Evolutionary conservation across 2,888 invertebrate genomes (phyloP), one percentile per base, ranked within the genome.

Genomic region (Rosalia funebris): DNA sequence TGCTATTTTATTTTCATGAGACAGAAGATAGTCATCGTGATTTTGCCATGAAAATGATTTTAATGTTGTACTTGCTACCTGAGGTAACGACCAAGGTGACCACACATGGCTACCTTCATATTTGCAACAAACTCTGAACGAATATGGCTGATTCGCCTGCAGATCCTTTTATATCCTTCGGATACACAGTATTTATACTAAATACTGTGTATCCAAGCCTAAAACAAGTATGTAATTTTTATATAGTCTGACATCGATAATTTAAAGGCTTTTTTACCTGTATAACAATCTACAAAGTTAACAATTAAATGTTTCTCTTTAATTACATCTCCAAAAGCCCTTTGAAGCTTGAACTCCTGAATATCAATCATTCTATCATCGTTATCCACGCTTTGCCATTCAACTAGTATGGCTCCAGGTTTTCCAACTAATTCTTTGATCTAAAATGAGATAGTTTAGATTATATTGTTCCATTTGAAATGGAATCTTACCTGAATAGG

Each of bases 51-150:
- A 79, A 72, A 85, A 85, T 46, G 83, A 82, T 11, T 79, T 77
- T 45, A 84, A 76, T 16, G 76, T 76, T 0, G 86, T 86, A 48
- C 69, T 66, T n/a, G 82, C 81, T 9, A 83, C 77, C 61, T 82
- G 78, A 3, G 84, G 83, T 32, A 84, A 72, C 54, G 86, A 86
- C 85, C 85, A 87, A 2, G 84, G 81, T 62, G 83, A 83, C 82
- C 84, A 85, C 20, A 78, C 75, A 0, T 70, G 70, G 11, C 72
- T 73, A 1, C 81, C 82, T 62, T 84, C 83, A 19, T 78, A 79
- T 66, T 82, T 81, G 50, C 86, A 83, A 69, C 85, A 82, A 2
- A 86, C 84, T 66, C 86, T 78, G 69, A 86, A 84, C 1, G 86
- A 83, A 72, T 86, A 85, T 1, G 78, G 73, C 52, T 81, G 79